Evolutionary conservation across 2,113 vertebrate genomes (phyloP).

Genomic region (Nicator chloris): DNA sequence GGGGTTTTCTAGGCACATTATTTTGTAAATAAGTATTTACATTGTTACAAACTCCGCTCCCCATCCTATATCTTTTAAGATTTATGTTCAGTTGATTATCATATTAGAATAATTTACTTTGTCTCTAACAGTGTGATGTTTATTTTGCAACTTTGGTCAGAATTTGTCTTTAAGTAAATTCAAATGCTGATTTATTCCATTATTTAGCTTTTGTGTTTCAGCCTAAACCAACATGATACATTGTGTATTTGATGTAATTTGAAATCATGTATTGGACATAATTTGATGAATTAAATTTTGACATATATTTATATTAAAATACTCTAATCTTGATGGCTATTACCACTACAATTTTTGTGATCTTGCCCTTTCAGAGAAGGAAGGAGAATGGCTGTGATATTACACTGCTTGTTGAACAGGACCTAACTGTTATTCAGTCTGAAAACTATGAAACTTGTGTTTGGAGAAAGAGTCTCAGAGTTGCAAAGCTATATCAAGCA

Average conservation of each 20-base stretch:
- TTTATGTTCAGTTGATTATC: not conserved
- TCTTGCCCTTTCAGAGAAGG: not conserved
- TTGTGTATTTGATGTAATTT: not conserved
- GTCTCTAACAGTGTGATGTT: accelerated
- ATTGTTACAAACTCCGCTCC: no score
- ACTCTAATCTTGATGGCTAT: not conserved
- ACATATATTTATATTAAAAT: not conserved
- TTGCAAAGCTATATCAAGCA: not conserved
- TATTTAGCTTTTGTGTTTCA: not conserved
- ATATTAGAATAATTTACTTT: not conserved
- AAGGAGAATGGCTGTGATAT: not conserved
- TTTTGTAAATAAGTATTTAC: not conserved
- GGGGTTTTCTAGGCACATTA: not conserved
- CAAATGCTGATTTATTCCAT: not conserved
- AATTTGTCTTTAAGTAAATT: not conserved
- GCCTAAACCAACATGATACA: not conserved
- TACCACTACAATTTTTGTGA: not conserved
- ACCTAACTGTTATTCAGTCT: not conserved
- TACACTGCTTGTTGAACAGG: not conserved
- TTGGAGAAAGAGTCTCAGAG: not conserved
- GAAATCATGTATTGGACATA: not conserved
- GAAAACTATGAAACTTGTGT: not conserved
- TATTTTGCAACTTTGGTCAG: not conserved
- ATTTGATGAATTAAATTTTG: not conserved
- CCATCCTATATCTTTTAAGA: not conserved